Evolutionary conservation across 2,113 vertebrate genomes (phyloP).

Genomic region (Laterallus jamaicensis): DNA sequence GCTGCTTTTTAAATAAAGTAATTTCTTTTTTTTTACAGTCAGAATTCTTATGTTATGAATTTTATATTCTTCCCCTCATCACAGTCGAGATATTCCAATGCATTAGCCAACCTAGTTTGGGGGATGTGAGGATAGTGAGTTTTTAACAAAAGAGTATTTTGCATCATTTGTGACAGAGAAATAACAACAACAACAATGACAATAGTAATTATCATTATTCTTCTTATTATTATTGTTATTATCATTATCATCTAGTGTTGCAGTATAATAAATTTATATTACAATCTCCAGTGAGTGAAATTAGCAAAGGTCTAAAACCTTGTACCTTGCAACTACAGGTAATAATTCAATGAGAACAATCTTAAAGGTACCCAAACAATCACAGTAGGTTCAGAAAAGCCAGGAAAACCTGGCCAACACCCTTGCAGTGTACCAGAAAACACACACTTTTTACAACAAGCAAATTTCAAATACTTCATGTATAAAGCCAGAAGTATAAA

Average conservation of each 20-base stretch:
- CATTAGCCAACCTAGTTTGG: background rate
- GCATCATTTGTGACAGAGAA: background rate
- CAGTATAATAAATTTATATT: background rate
- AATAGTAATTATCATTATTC: too few species aligned
- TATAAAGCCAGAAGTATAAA: background rate
- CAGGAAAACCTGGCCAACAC: background rate
- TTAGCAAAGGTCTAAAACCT: background rate
- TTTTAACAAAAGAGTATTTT: background rate
- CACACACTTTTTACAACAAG: background rate
- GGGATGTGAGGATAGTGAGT: background rate
- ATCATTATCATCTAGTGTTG: background rate
- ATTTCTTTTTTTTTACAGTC: background rate
- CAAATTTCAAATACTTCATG: background rate
- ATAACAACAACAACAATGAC: too few species aligned
- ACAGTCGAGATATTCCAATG: background rate
- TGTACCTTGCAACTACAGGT: background rate
- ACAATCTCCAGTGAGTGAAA: background rate
- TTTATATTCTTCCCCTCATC: background rate
- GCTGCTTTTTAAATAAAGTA: background rate
- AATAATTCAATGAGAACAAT: background rate
- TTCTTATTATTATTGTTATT: background rate
- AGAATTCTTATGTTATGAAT: background rate
- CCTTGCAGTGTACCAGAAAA: background rate
- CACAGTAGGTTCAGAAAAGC: background rate
- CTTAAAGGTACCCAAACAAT: background rate